Base-by-base conservation (phyloP, 1,140 invertebrate genomes). In the Lordiphosa clarofinis region DNA sequence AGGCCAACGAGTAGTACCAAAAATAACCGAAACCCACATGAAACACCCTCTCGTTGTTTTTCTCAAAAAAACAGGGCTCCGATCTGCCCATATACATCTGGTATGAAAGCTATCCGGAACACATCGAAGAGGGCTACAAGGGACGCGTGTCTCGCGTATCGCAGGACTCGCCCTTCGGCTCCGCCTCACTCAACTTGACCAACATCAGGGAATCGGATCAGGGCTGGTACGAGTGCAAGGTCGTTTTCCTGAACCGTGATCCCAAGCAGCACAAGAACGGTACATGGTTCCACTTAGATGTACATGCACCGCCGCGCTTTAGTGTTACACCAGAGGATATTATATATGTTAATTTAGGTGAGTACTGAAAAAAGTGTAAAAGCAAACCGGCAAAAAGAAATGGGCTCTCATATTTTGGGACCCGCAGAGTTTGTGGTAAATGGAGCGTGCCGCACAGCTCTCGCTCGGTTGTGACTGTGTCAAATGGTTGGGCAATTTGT, bases 171-270 rank as follows among this genome's bases (percentile, higher is more conserved):
- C 93, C 93, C n/a, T 96, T 94, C 88, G 96, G 96, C 61, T 93
- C 94, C 15, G 96, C 96, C 53, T 97, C 96, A 67, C 95, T 98
- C 90, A 98, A 98, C 91, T 92, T 98, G 89, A 97, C 96, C 73
- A 94, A 96, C 87, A 97, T 98, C 87, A 92, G 93, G 53, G 96
- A 97, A 89, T 94, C 93, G 74, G 97, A 99, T 91, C 96, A 98
- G 90, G 97, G 97, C 84, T 98, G 96, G 97, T 99, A 98, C 91
- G 96, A 97, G 90, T 99, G 97, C 91, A 97, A 96, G 91, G 95
- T 98, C 87, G 95, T 96, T 88, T 98, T 98, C 91, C 94, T 98
- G 90, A 97, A 98, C 90, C 94, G 96, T 59, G 95, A 95, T 66
- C 96, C 96, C 63, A 96, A 95, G 90, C 93, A 93, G 87, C 92